Evolutionary conservation across 2,888 invertebrate species (phyloP).

Genomic region (Brachyptera putata): DNA sequence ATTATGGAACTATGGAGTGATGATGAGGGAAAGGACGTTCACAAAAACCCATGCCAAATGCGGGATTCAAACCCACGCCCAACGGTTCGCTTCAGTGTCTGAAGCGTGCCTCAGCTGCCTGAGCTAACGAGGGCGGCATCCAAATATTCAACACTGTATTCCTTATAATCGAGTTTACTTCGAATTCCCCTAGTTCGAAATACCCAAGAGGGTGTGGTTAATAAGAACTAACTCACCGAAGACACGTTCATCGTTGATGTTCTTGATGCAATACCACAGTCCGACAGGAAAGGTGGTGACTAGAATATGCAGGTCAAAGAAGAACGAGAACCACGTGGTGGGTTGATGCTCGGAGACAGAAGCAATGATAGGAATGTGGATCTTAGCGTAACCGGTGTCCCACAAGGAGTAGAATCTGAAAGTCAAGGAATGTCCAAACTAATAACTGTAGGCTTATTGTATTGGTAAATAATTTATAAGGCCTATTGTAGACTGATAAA

Average conservation of each 20-base stretch:
- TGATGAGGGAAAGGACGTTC: no score
- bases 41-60: no score
- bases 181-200: no score
- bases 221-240: conserved; percentile 93
- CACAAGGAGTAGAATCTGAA: conserved; percentile 93
- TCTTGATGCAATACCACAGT: conserved; percentile 97
- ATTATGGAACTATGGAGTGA: no score
- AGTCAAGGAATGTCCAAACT: conserved; percentile 6
- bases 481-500: no score
- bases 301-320: conserved; percentile 96
- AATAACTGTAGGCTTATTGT: background rate
- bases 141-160: no score
- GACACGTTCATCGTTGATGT: conserved; percentile 94
- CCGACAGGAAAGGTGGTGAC: conserved; percentile 97
- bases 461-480: background rate
- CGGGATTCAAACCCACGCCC: no score
- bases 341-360: conserved; percentile 99
- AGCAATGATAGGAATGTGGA: conserved; percentile 98
- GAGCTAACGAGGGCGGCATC: no score
- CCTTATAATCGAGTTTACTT: no score
- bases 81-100: no score
- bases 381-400: conserved; percentile 99
- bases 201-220: no score
- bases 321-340: conserved; percentile 98
- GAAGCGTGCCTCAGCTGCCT: no score